Percentiles rank a stretch among this genome's conserved stretches.
These are phyloP conservation scores for Campaea margaritaria DNA, from an alignment of 2,888 invertebrate genomes.

Conservation along the genomic window DNA sequence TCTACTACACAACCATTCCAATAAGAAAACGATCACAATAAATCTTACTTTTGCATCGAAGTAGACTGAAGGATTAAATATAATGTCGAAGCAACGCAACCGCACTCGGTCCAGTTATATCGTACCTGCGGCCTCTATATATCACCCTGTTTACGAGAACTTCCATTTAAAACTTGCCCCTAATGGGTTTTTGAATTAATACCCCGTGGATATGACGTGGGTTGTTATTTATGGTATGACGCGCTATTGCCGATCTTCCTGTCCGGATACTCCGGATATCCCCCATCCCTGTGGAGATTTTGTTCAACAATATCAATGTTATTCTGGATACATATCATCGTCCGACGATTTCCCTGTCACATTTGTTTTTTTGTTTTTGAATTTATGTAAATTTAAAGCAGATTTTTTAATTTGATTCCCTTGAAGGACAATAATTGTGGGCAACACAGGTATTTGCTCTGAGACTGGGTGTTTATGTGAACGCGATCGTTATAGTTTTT, in stretches of 20 bases:
- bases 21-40: constrained; percentile 41
- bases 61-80: constrained; percentile 50
- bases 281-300: constrained; percentile 35
- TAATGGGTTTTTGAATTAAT: constrained; percentile 76
- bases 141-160: constrained; percentile 65
- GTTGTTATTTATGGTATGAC: constrained; percentile 61
- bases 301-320: constrained; percentile 40
- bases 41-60: constrained; percentile 44
- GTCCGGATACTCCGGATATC: constrained; percentile 40
- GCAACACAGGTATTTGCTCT: too few species aligned
- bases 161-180: constrained; percentile 70
- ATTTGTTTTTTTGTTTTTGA: constrained; percentile 2
- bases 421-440: too few species aligned
- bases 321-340: constrained; percentile 32
- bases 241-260: constrained; percentile 52
- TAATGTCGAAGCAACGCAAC: constrained; percentile 38
- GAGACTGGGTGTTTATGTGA: too few species aligned
- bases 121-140: constrained; percentile 58
- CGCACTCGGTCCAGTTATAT: constrained; percentile 49
- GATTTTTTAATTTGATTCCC: too few species aligned
- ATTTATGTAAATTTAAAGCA: too few species aligned
- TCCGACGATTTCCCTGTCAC: constrained; percentile 27
- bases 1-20: constrained; percentile 18
- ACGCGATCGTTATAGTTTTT: too few species aligned
- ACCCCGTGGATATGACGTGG: constrained; percentile 62